Evolutionary conservation across 2,797 vertebrate species (phyloP).

Genomic region (Siniperca obscura): DNA sequence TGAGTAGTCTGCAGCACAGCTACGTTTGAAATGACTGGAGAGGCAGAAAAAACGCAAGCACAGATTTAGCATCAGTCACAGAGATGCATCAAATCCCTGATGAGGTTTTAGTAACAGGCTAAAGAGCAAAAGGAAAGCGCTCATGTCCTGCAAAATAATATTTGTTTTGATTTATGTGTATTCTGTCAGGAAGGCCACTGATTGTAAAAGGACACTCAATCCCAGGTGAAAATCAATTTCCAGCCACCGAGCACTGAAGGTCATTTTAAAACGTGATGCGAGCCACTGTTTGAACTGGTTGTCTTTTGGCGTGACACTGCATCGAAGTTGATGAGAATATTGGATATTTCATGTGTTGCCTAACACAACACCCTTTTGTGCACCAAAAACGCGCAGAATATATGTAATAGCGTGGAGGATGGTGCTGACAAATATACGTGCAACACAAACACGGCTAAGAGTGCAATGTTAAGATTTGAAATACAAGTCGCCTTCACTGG

Average conservation of each 20-base stretch:
- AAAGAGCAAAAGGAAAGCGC: slow-evolving; percentile 8
- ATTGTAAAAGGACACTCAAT: slow-evolving; percentile 53
- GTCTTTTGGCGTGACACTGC: slow-evolving; percentile 57
- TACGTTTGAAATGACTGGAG: slow-evolving; percentile 48
- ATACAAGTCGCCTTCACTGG: slow-evolving; percentile 19
- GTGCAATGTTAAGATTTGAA: slow-evolving; percentile 12
- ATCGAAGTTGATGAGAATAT: slow-evolving; percentile 46
- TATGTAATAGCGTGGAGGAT: slow-evolving; percentile 39
- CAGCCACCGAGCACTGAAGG: slow-evolving; percentile 80
- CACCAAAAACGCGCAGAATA: slow-evolving; percentile 48
- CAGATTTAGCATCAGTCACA: slow-evolving; percentile 48
- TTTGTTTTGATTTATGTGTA: slow-evolving; percentile 5
- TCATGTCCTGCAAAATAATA: slow-evolving; percentile 12
- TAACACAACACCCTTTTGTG: slow-evolving; percentile 41
- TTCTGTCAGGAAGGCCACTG: slow-evolving; percentile 31
- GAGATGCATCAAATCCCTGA: slow-evolving; percentile 43
- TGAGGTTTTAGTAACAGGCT: slow-evolving; percentile 38
- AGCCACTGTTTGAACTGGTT: slow-evolving; percentile 69
- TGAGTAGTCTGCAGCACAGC: slow-evolving; percentile 69
- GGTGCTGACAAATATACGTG: slow-evolving; percentile 17
- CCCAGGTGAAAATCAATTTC: slow-evolving; percentile 76
- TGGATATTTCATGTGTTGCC: slow-evolving; percentile 29
- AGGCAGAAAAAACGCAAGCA: slow-evolving; percentile 36
- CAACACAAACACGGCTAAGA: slow-evolving; percentile 25
- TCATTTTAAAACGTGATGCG: slow-evolving; percentile 78